These are phyloP conservation scores for Apodemia zela DNA, from an alignment of 2,888 invertebrate genomes.

Conservation along the genomic window DNA sequence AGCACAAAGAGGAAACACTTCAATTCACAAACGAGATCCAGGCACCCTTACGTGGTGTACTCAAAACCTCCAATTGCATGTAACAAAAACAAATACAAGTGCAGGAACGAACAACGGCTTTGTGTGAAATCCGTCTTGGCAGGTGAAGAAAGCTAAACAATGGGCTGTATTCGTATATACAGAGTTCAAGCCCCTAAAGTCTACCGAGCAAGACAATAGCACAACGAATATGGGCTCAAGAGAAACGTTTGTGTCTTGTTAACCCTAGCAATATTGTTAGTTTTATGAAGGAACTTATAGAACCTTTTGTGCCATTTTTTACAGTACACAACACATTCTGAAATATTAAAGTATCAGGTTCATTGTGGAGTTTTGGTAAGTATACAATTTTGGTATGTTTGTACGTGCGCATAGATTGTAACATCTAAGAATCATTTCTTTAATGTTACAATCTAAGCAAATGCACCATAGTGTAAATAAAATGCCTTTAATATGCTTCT, in stretches of 20 bases:
- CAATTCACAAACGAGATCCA: constrained; percentile 65
- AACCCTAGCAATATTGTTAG: constrained; percentile 75
- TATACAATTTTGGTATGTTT: too few species aligned
- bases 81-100: constrained; percentile 74
- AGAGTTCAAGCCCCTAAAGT: constrained; percentile 67
- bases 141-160: constrained; percentile 77
- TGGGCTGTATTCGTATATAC: constrained; percentile 61
- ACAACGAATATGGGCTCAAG: constrained; percentile 66
- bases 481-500: too few species aligned
- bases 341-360: constrained; percentile 4
- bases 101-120: constrained; percentile 68
- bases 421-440: too few species aligned
- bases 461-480: too few species aligned
- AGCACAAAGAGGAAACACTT: constrained; percentile 38
- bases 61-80: constrained; percentile 75
- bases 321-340: constrained; percentile 26
- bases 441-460: too few species aligned
- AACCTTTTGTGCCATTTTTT: constrained; percentile 57
- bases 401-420: too few species aligned
- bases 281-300: constrained; percentile 68
- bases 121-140: constrained; percentile 69
- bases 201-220: constrained; percentile 70
- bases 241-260: constrained; percentile 73
- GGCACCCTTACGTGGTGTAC: constrained; percentile 53
- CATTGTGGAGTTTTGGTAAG: neutral